Conservation (phyloP, 2,797 vertebrate species). For the Luscinia megarhynchos region DNA sequence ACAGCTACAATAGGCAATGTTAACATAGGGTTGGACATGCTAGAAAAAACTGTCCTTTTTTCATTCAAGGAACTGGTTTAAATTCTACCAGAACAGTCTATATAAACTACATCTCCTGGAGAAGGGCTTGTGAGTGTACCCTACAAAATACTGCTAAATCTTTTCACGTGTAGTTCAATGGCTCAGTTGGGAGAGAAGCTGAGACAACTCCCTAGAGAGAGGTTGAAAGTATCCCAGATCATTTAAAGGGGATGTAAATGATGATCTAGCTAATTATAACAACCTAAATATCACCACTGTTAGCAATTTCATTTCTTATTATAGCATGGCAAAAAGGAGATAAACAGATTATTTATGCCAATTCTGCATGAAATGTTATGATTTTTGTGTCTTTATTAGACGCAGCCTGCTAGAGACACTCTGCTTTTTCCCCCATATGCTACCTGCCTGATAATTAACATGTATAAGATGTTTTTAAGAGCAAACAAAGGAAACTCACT, state of each 20-base stretch:
- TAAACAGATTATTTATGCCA: slow-evolving; percentile 54
- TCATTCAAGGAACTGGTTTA: neutral
- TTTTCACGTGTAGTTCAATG: neutral
- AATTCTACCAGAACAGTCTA: neutral
- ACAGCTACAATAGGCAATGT: neutral
- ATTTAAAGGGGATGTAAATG: slow-evolving; percentile 49
- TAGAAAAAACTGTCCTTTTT: neutral
- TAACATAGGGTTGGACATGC: neutral
- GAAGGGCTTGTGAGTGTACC: neutral
- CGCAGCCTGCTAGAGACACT: neutral
- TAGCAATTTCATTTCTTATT: slow-evolving; percentile 37
- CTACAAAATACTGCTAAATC: neutral
- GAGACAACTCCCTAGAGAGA: neutral
- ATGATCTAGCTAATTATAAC: slow-evolving; percentile 39
- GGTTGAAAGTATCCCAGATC: slow-evolving; percentile 13
- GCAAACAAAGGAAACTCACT: neutral
- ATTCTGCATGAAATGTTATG: neutral
- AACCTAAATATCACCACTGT: neutral
- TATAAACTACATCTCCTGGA: neutral
- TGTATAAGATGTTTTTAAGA: neutral
- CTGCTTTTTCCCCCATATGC: neutral
- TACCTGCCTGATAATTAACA: neutral
- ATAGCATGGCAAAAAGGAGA: slow-evolving; percentile 28
- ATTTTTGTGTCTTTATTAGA: neutral
- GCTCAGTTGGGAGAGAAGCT: neutral